Base-by-base conservation (phyloP, 2,888 invertebrate genomes). In the Rotaria macrura region DNA sequence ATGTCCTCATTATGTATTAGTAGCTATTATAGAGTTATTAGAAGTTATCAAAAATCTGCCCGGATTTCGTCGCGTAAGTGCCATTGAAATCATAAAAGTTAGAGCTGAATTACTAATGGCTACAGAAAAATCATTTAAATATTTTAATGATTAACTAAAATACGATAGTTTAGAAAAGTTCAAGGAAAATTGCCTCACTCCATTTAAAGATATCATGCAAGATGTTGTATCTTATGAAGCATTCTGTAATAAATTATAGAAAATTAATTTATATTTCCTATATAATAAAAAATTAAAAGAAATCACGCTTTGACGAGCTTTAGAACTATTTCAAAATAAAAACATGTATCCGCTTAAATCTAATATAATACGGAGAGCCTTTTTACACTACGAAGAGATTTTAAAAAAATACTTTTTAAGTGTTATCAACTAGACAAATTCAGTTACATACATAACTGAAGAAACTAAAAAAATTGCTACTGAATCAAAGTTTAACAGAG, bases 201-300 rank as follows among this genome's bases (percentile, higher is more conserved):
- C 57, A 57, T 57, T 57, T 57, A 57, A 14, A n/a, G 57, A 57
- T n/a, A 1, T 57, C n/a, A 57, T 25, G 5, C n/a, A n/a, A n/a
- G 25, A 57, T 57, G n/a, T 7, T 57, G 57, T n/a, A 10, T 57
- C 29, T 57, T 57, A 25, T 57, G 10, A 57, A 57, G 5, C 57
- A 57, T 57, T 57, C n/a, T 57, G 14, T 57, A 29, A n/a, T n/a
- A 57, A 57, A 57, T n/a, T 57, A 57, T n/a, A 57, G n/a, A 57
- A 57, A 57, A n/a, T 57, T 57, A 29, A 57, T 57, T 57, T 57
- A 2, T 57, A n/a, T n/a, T 57, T 57, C n/a, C n/a, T 57, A 57
- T 57, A 57, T 57, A n/a, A 57, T 57, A 57, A 29, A 57, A 57
- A 57, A 57, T 57, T 57, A 57, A 57, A 57, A 57, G 57, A 57